Evolutionary conservation across 2,113 vertebrate genomes (phyloP).

Genomic region (Pseudorectes ferrugineus): DNA sequence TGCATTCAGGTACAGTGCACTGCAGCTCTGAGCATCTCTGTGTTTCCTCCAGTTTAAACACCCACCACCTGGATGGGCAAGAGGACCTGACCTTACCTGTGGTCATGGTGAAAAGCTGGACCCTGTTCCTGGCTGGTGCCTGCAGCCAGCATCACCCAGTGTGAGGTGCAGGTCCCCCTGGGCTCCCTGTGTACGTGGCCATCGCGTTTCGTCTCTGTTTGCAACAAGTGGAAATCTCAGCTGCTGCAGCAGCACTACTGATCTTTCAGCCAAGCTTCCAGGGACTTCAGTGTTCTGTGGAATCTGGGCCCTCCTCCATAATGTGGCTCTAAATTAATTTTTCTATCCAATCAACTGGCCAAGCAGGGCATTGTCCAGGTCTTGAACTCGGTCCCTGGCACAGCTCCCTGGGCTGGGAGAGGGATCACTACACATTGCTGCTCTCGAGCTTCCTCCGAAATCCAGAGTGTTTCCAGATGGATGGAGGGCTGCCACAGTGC

Average conservation of each 20-base stretch:
- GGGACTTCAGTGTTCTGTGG: not conserved
- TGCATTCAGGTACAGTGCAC: not conserved
- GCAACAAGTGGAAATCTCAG: not conserved
- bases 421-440: not conserved
- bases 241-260: not conserved
- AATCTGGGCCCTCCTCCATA: not conserved
- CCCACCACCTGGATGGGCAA: no score
- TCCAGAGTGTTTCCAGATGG: not conserved
- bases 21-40: not conserved
- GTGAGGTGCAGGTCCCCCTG: not conserved
- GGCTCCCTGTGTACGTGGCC: not conserved
- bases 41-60: not conserved
- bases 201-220: not conserved
- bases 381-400: slow-evolving; percentile 35
- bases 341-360: not conserved
- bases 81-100: not conserved
- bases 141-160: not conserved
- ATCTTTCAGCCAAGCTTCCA: not conserved
- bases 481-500: not conserved
- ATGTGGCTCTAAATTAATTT: not conserved
- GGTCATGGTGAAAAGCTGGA: not conserved
- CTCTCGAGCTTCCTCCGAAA: not conserved
- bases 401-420: not conserved
- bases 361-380: slow-evolving; percentile 22
- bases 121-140: not conserved